Percentiles rank a stretch among this genome's conserved stretches.
These are phyloP conservation scores for Parazoanthus atlanticus DNA, from an alignment of 92 coral and sea anemone species.

Conservation along the genomic window DNA sequence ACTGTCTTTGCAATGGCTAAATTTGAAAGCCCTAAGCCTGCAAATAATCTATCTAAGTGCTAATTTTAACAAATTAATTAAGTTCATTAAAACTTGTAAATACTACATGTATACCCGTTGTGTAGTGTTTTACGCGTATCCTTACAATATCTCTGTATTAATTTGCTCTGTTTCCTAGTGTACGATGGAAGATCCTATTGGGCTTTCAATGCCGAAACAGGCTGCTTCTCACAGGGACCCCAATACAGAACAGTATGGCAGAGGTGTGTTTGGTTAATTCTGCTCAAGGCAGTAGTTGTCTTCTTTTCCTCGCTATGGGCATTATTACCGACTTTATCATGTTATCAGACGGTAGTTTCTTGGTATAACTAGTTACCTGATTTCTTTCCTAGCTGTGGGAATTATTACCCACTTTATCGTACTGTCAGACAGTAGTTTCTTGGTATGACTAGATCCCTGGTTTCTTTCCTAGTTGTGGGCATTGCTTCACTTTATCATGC, in stretches of 20 bases:
- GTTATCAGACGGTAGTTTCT: neutral
- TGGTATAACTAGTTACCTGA: neutral
- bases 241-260: conserved; percentile 98
- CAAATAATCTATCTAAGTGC: no score
- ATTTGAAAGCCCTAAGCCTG: no score
- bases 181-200: conserved; percentile 97
- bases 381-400: neutral
- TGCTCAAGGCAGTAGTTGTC: neutral
- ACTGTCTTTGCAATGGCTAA: no score
- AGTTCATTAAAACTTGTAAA: no score
- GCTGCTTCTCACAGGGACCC: conserved; percentile 93
- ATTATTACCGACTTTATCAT: no score
- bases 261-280: conserved; percentile 65
- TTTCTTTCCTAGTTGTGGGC: conserved; percentile 84
- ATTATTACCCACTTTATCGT: no score
- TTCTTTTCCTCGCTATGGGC: no score
- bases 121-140: neutral
- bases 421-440: neutral
- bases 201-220: conserved; percentile 95
- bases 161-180: conserved; percentile 52
- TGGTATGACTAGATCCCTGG: neutral
- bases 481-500: conserved; percentile 96
- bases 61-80: no score
- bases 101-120: neutral
- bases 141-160: neutral